A percentile compares a stretch with the other conserved stretches of the same genome.
These are phyloP conservation scores for Tyto alba DNA, from an alignment of 2,113 vertebrate species.

Conservation along the genomic window DNA sequence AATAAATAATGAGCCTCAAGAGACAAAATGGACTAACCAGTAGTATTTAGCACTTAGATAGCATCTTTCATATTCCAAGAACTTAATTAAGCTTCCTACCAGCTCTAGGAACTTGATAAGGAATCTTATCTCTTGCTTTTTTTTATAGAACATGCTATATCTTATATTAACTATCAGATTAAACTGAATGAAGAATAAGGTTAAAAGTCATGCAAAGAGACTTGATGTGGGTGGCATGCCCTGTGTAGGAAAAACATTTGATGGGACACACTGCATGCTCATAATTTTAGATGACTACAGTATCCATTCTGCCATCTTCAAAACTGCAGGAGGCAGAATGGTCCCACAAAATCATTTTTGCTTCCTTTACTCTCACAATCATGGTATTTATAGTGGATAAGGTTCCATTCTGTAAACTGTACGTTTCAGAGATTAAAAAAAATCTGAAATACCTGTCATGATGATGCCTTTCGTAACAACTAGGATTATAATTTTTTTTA, in stretches of 20 bases:
- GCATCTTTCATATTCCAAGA: neutral
- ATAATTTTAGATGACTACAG: neutral
- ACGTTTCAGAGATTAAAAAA: neutral
- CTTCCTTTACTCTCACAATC: neutral
- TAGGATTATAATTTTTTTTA: neutral
- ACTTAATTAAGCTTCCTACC: neutral
- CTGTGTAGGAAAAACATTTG: neutral
- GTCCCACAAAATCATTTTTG: neutral
- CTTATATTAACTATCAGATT: neutral
- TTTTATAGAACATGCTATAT: neutral
- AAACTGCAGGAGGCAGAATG: neutral
- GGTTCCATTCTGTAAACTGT: neutral
- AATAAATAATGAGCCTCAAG: neutral
- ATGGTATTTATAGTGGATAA: neutral
- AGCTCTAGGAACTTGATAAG: neutral
- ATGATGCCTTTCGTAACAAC: fast-evolving
- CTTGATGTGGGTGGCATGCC: neutral
- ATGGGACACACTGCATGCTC: neutral
- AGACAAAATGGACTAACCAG: neutral
- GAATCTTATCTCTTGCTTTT: neutral
- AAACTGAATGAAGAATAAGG: neutral
- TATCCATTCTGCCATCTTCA: neutral
- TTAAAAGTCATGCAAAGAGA: neutral
- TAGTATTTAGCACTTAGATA: neutral
- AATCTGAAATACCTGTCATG: neutral